Conservation (phyloP, 2,797 vertebrate species). For the Gymnothorax javanicus region DNA sequence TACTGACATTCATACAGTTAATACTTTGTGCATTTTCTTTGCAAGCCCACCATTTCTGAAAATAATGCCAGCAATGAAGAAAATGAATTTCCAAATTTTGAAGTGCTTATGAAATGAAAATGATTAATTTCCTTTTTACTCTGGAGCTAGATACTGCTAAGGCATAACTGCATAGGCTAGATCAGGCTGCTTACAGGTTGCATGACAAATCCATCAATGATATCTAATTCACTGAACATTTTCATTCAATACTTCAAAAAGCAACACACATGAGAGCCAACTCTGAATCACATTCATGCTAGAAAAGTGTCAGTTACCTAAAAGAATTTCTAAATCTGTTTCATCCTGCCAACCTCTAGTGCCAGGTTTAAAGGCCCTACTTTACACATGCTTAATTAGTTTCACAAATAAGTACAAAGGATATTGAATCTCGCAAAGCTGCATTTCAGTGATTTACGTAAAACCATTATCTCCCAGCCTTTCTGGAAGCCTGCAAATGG, state of each 20-base stretch:
- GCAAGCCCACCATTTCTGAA: neutral
- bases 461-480: neutral
- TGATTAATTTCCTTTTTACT: neutral
- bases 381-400: neutral
- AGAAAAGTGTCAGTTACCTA: neutral
- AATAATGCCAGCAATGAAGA: neutral
- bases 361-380: neutral
- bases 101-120: neutral
- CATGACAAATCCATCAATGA: neutral
- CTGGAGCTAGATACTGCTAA: neutral
- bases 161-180: neutral
- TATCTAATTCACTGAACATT: neutral
- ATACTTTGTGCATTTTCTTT: neutral
- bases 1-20: neutral
- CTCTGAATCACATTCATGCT: neutral
- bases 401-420: neutral
- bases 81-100: neutral
- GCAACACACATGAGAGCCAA: neutral
- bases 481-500: neutral
- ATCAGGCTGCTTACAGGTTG: neutral
- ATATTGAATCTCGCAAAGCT: neutral
- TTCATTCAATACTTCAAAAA: too few species aligned
- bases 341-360: too few species aligned
- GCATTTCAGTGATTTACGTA: neutral
- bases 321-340: neutral